Evolutionary conservation across 2,113 vertebrate species (phyloP).

Genomic region (Ifrita kowaldi): DNA sequence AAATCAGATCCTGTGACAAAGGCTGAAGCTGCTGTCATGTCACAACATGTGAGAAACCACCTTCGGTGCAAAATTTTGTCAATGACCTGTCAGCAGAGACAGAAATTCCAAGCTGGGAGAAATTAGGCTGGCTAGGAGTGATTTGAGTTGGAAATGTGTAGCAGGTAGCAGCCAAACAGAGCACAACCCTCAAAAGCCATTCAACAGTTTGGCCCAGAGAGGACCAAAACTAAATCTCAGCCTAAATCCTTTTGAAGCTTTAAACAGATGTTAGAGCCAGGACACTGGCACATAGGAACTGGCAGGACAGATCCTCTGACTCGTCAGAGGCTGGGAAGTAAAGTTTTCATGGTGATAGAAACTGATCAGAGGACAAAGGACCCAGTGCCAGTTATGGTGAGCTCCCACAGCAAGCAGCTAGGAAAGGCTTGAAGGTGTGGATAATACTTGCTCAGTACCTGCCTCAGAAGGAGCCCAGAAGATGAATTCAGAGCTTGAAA

Average conservation of each 20-base stretch:
- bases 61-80: background rate
- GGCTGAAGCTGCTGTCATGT: background rate
- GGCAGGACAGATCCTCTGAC: background rate
- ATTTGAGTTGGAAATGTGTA: background rate
- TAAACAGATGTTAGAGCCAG: background rate
- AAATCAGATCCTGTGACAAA: background rate
- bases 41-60: background rate
- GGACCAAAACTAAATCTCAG: background rate
- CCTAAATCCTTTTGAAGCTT: background rate
- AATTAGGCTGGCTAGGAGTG: background rate
- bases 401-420: background rate
- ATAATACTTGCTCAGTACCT: background rate
- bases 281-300: background rate
- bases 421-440: background rate
- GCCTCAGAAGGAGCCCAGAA: background rate
- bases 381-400: fast-evolving
- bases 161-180: background rate
- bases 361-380: background rate
- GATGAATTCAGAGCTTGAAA: background rate
- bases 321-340: background rate
- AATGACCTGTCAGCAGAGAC: background rate
- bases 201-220: background rate
- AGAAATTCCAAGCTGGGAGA: background rate
- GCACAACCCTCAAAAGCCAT: background rate
- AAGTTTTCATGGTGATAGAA: background rate